Base-by-base conservation (phyloP, 2,888 invertebrate genomes). In the Caenorhabditis uteleia region DNA sequence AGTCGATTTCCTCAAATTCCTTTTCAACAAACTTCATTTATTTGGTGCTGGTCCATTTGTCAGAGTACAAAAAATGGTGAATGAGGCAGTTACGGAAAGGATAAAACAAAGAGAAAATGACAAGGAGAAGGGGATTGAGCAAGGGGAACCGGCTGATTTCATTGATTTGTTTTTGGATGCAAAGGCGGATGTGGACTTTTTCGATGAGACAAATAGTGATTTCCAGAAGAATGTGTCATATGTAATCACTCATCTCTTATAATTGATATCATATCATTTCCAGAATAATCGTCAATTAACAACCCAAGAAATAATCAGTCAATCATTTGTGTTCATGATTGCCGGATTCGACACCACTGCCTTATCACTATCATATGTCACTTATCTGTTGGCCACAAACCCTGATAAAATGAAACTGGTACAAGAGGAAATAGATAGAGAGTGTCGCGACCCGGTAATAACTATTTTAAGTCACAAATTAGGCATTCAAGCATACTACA, bases 311-410 rank as follows among this genome's bases (percentile, higher is more conserved):
- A 81, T 85, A 48, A 74, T 84, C 29, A 83, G 82, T 18, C 84
- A 84, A 59, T 78, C 82, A 7, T 82, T 85, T 57, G 78, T 87
- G 2, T 86, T 87, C 68, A 76, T 86, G 26, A 68, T 87, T 42
- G 86, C 85, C 18, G 87, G 87, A 0, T 87, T 86, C 64, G 87
- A 87, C 68, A 87, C 87, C 0, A 86, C 86, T 0, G 85, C 86
- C 12, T 84, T 85, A 3, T 82, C 85, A 2, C 74, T 87, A 6
- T 83, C 84, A n/a, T 87, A 85, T 71, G 77, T 84, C 12, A 81
- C 84, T 53, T 85, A 84, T 66, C 82, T 85, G 48, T 77, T 87
- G 54, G 85, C 85, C 8, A 79, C 76, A 39, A 82, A 86, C 73
- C 85, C 82, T 2, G 58, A 68, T 44, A 47, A 54, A 12, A 48